Percentiles rank a stretch among this genome's conserved stretches.
These are phyloP conservation scores for Hippocampus zosterae DNA, from an alignment of 2,113 vertebrate genomes.

Conservation along the genomic window DNA sequence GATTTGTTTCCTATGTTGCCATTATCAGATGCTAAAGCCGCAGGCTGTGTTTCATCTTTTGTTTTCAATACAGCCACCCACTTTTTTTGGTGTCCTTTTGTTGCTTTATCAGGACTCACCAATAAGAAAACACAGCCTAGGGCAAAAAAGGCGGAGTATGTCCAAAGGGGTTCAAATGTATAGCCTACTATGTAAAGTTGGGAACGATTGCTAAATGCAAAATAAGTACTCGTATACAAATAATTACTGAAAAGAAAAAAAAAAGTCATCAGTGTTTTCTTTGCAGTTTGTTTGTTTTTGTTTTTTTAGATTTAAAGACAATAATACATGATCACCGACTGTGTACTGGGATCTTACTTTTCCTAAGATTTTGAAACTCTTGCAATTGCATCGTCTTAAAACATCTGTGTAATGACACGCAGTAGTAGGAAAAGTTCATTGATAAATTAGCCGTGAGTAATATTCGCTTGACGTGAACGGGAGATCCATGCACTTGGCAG, in stretches of 20 bases:
- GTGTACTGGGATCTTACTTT: too few species aligned
- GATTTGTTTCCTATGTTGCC: conserved; percentile 41
- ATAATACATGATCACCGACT: too few species aligned
- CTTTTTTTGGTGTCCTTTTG: neutral
- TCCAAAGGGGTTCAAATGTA: conserved; percentile 8
- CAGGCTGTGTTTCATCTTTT: conserved; percentile 21
- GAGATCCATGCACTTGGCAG: conserved; percentile 3
- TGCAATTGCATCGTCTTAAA: conserved; percentile 8
- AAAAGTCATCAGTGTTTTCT: neutral
- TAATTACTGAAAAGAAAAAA: neutral
- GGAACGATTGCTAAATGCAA: conserved; percentile 15
- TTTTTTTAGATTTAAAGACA: neutral
- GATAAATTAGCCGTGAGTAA: neutral
- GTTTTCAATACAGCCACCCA: neutral
- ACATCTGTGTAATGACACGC: neutral
- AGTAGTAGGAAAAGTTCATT: conserved; percentile 3
- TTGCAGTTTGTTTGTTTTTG: neutral
- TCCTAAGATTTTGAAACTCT: conserved; percentile 4
- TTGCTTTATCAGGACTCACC: conserved; percentile 3
- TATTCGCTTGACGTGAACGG: conserved; percentile 6
- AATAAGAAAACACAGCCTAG: conserved; percentile 48
- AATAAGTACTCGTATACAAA: neutral
- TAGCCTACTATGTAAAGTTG: neutral
- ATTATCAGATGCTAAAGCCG: conserved; percentile 41
- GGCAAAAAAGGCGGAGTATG: conserved; percentile 35